A percentile compares a stretch with the other conserved stretches of the same genome.
Evolutionary conservation across 2,113 vertebrate species (phyloP).

Genomic region (Empidonax traillii): DNA sequence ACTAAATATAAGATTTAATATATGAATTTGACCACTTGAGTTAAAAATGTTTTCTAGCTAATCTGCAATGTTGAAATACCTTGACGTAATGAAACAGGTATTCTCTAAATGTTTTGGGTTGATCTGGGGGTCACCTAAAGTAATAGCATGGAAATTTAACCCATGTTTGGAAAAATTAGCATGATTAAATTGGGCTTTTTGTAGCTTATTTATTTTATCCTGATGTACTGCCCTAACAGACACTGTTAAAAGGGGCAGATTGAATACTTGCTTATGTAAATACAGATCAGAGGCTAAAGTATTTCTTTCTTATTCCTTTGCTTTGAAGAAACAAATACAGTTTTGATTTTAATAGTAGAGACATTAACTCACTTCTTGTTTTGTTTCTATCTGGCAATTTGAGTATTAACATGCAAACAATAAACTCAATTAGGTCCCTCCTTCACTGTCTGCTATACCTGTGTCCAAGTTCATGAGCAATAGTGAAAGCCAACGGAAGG

Average conservation of each 20-base stretch:
- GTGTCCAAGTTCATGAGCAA: slow-evolving; percentile 97
- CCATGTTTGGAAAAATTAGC: not conserved
- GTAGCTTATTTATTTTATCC: not conserved
- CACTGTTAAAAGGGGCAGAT: not conserved
- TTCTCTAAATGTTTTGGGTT: not conserved
- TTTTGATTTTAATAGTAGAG: not conserved
- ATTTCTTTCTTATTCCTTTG: not conserved
- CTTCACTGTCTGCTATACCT: slow-evolving; percentile 76
- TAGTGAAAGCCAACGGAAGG: slow-evolving; percentile 92
- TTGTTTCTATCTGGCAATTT: not conserved
- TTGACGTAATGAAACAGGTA: not conserved
- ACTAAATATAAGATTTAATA: not conserved
- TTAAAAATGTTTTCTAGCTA: not conserved
- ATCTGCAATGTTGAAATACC: not conserved
- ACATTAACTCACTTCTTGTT: not conserved
- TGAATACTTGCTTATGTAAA: not conserved
- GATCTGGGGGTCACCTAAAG: not conserved
- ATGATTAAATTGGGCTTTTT: not conserved
- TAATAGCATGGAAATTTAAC: not conserved
- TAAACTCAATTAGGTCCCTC: not conserved
- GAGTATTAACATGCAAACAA: not conserved
- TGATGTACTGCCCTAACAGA: not conserved
- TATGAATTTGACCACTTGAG: not conserved
- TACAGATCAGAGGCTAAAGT: not conserved
- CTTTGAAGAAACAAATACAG: not conserved